Evolutionary conservation across 2,797 vertebrate species (phyloP).

Genomic region (Tauraco hartlaubi): DNA sequence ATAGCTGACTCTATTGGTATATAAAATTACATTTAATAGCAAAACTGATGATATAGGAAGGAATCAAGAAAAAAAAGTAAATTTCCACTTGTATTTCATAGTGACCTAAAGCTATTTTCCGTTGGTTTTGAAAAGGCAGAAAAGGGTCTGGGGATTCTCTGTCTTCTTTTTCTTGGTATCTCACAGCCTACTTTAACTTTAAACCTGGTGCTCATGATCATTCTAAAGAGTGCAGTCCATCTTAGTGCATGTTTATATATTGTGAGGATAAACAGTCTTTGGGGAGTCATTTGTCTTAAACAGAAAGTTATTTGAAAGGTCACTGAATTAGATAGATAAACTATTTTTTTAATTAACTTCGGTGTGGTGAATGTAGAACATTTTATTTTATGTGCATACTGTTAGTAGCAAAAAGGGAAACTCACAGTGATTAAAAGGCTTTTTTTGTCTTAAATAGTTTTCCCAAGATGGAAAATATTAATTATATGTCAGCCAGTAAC

Average conservation of each 20-base stretch:
- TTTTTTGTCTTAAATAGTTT: background rate
- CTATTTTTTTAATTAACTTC: background rate
- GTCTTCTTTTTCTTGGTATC: background rate
- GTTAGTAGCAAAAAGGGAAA: background rate
- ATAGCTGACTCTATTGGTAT: background rate
- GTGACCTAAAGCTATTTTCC: background rate
- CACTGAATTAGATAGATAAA: background rate
- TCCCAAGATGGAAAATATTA: background rate
- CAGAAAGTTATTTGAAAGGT: background rate
- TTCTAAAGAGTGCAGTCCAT: background rate
- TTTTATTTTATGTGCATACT: background rate
- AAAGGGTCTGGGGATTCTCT: background rate
- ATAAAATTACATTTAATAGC: background rate
- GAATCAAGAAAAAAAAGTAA: background rate
- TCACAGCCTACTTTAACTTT: background rate
- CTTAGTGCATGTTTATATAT: rapidly evolving
- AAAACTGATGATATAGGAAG: background rate
- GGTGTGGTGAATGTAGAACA: background rate
- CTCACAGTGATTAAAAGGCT: background rate
- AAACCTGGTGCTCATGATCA: background rate
- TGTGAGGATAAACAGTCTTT: background rate
- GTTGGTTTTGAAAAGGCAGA: background rate
- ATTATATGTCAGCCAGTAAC: background rate
- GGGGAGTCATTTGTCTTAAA: background rate
- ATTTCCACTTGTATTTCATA: background rate